Evolutionary conservation across 1,140 invertebrate genomes (phyloP), one percentile per base, ranked within the genome.

Genomic region (Meloidogyne floridensis): DNA sequence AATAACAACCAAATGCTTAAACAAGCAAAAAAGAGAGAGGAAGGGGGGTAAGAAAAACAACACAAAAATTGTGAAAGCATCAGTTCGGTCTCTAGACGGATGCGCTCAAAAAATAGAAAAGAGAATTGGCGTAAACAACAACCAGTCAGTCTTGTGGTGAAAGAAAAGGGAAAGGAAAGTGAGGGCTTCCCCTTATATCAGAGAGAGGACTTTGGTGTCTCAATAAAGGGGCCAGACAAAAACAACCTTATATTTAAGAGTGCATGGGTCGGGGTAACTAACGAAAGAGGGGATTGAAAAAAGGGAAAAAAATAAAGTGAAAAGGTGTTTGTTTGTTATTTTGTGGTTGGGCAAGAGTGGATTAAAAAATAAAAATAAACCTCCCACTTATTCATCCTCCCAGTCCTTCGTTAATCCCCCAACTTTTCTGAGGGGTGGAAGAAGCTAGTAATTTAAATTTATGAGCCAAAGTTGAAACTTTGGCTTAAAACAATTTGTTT

Each of bases 31-130:
- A n/a, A 42, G 47, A 54, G 73, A 32, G 32, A 32, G 47, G 51
- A 6, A 13, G 43, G 15, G 53, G 75, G 53, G 15, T 13, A 69
- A 51, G 53, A 54, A 77, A 77, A 77, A 77, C 75, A 77, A 77
- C 56, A 69, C 15, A 43, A 77, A 65, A 42, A 42, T 43, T 53
- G 51, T 7, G 15, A 15, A 43, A 51, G 15, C 54, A 43, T 56
- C 32, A 42, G 75, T 32, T 56, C 10, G 75, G 75, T 76, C 65
- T 47, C 53, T 51, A 20, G 75, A 32, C 69, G 20, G 42, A 59
- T 32, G 10, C 32, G 51, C 59, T 75, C 18, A 75, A 59, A 47
- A 20, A 15, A 13, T 11, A 42, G 15, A 75, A 75, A 53, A 75
- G 42, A 20, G 18, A 56, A 65, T 20, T 54, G 75, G 75, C 2